phyloP scores from a whole-genome alignment of 2,113 vertebrate species.

The Oncorhynchus masou region DNA sequence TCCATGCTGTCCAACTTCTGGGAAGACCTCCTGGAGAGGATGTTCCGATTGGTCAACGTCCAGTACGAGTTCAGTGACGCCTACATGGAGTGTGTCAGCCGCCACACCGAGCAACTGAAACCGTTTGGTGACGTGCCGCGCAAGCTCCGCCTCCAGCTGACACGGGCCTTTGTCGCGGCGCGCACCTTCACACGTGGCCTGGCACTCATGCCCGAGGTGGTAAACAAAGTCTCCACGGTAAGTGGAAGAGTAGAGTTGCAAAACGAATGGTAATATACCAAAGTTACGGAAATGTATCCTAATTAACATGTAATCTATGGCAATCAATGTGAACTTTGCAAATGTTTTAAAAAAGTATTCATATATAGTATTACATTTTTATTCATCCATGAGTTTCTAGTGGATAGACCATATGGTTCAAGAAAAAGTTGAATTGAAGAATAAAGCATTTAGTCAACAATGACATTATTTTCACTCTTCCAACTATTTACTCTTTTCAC shows the following conservation, averaged over 20 bases:
- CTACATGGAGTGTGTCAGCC: constrained; percentile 95
- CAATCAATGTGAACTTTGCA: no score
- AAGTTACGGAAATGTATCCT: no score
- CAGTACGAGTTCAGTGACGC: constrained; percentile 91
- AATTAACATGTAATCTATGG: no score
- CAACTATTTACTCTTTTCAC: no score
- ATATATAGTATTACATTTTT: no score
- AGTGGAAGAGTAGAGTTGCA: constrained; percentile 44
- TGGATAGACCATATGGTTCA: no score
- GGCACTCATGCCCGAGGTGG: constrained; percentile 81
- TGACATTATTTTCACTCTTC: no score
- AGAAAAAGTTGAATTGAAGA: no score
- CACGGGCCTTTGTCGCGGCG: constrained; percentile 85
- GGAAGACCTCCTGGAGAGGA: constrained; percentile 91
- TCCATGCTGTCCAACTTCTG: constrained; percentile 96
- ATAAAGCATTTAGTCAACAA: no score
- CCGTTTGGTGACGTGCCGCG: constrained; percentile 94
- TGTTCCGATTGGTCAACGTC: constrained; percentile 94
- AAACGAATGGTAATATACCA: no score
- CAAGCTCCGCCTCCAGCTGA: constrained; percentile 92
- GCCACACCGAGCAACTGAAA: constrained; percentile 90
- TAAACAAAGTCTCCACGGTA: constrained; percentile 87
- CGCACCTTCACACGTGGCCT: constrained; percentile 91
- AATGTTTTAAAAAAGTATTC: no score
- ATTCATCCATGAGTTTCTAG: no score